Evolutionary conservation across 2,888 invertebrate species (phyloP).

Genomic region (Chrysolina haemoptera): DNA sequence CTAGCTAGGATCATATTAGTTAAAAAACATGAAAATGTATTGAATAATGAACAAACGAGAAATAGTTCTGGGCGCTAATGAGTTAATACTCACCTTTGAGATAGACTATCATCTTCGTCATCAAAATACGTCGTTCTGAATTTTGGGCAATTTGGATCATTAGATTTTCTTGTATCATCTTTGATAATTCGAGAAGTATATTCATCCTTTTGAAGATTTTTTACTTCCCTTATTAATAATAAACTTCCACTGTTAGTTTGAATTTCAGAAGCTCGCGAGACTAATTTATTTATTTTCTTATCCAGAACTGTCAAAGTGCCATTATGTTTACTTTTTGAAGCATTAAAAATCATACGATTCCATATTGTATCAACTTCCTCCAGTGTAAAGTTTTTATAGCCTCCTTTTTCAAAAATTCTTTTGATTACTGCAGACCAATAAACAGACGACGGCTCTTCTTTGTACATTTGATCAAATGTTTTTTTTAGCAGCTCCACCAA

Average conservation of each 20-base stretch:
- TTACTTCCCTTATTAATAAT: neutral
- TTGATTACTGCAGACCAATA: slow-evolving; percentile 13
- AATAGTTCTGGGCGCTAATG: too few species aligned
- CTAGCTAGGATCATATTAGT: too few species aligned
- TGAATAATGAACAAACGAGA: too few species aligned
- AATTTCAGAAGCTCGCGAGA: neutral
- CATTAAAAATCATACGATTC: neutral
- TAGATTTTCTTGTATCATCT: neutral
- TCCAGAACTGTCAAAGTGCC: neutral
- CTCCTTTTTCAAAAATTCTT: slow-evolving; percentile 7
- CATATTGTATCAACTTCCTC: slow-evolving; percentile 14
- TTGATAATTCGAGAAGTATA: neutral
- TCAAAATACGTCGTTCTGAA: too few species aligned
- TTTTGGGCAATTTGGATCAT: too few species aligned
- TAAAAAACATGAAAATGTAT: too few species aligned
- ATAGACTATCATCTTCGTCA: too few species aligned
- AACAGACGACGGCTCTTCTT: neutral
- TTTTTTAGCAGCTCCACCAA: neutral
- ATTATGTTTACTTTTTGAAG: neutral
- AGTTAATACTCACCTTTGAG: too few species aligned
- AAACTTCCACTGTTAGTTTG: neutral
- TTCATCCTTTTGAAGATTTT: neutral
- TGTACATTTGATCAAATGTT: neutral
- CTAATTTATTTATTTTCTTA: neutral
- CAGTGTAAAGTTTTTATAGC: slow-evolving; percentile 2